Evolutionary conservation across 2,888 invertebrate genomes (phyloP).

Genomic region (Branchellion lobata): DNA sequence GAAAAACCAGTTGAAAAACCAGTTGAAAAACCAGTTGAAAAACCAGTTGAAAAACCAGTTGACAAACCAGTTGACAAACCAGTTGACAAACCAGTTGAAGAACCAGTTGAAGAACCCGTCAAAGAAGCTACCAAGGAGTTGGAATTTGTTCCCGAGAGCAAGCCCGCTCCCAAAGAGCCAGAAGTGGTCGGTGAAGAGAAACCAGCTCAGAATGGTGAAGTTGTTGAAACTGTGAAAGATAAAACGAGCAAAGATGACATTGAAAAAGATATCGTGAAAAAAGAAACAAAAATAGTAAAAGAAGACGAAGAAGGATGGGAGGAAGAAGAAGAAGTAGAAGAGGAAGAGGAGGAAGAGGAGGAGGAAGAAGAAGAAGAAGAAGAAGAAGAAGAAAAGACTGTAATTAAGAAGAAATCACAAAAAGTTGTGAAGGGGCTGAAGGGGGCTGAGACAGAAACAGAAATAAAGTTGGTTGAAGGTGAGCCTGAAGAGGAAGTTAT

Average conservation of each 20-base stretch:
- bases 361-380: constrained; percentile 1
- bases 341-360: constrained; percentile 27
- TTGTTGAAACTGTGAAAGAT: neutral
- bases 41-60: neutral
- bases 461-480: neutral
- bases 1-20: neutral
- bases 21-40: neutral
- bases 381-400: neutral
- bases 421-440: neutral
- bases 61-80: neutral
- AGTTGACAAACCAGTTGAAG: neutral
- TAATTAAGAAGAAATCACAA: neutral
- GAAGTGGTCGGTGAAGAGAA: neutral
- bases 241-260: neutral
- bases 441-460: neutral
- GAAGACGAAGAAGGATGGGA: neutral
- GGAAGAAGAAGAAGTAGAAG: constrained; percentile 36
- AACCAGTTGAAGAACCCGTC: neutral
- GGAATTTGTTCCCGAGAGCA: no score
- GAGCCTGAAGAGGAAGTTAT: neutral
- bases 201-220: neutral
- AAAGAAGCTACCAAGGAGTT: no score
- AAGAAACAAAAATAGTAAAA: constrained; percentile 8
- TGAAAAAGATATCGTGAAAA: no score
- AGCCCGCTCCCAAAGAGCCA: no score